Conservation (phyloP, 2,888 invertebrate genomes). For the Pachydiplax longipennis region DNA sequence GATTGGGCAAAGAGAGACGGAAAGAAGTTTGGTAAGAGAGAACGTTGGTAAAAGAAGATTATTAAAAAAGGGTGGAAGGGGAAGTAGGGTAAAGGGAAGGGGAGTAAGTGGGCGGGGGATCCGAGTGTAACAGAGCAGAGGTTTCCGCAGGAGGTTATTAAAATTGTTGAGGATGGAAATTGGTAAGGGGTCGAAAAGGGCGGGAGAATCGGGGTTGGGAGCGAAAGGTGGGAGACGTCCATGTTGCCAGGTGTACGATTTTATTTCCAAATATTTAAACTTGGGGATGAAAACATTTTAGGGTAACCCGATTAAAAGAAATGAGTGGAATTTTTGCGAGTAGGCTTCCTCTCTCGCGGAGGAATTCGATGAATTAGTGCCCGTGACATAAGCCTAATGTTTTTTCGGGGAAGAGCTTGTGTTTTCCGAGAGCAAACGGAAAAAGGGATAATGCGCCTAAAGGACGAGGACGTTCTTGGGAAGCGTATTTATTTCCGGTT, state of each 20-base stretch:
- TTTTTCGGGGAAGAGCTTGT: too few species aligned
- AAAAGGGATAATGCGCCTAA: too few species aligned
- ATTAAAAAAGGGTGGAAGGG: neutral
- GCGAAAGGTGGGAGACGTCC: neutral
- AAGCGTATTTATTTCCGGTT: too few species aligned
- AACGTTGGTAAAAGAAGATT: neutral
- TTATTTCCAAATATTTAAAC: neutral
- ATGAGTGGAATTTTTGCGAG: neutral
- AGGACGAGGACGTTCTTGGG: too few species aligned
- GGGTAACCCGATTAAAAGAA: slow-evolving; percentile 3
- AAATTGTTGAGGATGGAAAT: neutral
- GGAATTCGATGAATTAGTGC: neutral
- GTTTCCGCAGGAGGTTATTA: neutral
- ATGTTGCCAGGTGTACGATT: neutral
- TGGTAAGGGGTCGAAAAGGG: neutral
- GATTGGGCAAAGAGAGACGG: neutral
- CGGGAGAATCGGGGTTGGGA: neutral
- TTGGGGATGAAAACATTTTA: neutral
- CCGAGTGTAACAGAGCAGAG: neutral
- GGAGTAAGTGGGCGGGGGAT: too few species aligned
- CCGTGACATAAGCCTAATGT: neutral
- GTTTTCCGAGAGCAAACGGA: too few species aligned
- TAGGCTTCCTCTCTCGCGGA: neutral
- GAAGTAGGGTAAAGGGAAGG: neutral
- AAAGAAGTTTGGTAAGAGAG: neutral